Base-by-base conservation (phyloP, 2,888 invertebrate species). In the Catocala fraxini region DNA sequence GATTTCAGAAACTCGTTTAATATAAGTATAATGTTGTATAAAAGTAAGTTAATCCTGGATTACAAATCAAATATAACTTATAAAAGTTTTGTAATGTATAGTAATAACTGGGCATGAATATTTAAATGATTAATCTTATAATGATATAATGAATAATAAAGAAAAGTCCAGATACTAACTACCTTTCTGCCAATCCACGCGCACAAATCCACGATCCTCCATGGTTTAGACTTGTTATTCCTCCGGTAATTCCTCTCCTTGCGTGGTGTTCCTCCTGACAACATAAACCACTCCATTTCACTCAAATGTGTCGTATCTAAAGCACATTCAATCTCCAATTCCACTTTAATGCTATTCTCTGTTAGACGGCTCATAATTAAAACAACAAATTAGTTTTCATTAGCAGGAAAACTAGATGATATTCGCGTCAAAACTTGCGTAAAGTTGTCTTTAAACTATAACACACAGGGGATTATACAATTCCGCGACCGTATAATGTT, bases 181-280 rank as follows among this genome's bases (percentile, higher is more conserved):
- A 93, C 94, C 91, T 93, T 94, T 81, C 81, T 89, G 41, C 93
- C 93, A 54, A 94, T 89, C 94, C 93, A 93, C 10, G 91, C 75
- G 68, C 92, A 93, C 11, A 94, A 76, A 63, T 93, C 93, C 66
- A 91, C 79, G 45, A 94, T 78, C 59, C 75, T 86, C 89, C 91
- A 91, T 63, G 89, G 77, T 59, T 85, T 90, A 1, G 89, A 68
- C 58, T 87, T 90, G 55, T 70, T 78, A 42, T 75, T 83, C 11
- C 90, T 85, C 5, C 92, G 84, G 52, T 78, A 64, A 48, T 61
- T 82, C 63, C 81, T 88, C 39, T 92, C 93, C 68, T 83, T 89
- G 39, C 89, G 79, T 12, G 90, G 89, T 4, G 90, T 89, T 12
- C 85, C 89, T 74, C 89, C 93, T 93, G 92, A 83, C 45, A 92